Base-by-base conservation (phyloP, 2,797 vertebrate genomes). In the Pseudochirops cupreus region DNA sequence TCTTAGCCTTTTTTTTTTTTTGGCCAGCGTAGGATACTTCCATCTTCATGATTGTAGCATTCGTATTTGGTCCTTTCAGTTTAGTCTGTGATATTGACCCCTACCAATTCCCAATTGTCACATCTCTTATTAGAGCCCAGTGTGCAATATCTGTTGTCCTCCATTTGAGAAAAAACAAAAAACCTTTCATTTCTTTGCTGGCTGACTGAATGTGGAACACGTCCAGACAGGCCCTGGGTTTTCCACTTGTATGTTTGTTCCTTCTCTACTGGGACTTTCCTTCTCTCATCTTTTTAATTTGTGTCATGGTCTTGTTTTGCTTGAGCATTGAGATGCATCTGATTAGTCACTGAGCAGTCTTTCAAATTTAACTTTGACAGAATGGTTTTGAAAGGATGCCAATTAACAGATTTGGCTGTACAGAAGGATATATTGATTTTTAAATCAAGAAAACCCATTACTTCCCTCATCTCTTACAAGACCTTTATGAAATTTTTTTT, bases 321-420 rank as follows among this genome's bases (percentile, higher is more conserved):
- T 87, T 95, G 39, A 58, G 0, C 94, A 95, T 97, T 33, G 67
- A 46, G 39, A 58, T 57, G 46, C 12, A 0, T 57, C 94, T 96
- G 95, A 95, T 97, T 96, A 92, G 31, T 96, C 95, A 93, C 91
- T 5, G n/a, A 97, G 90, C 0, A 24, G 59, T 89, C 1, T 46
- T 96, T 97, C 95, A 96, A 97, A 96, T 56, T 92, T 91, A 56
- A 55, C 96, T 97, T 96, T 97, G 95, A 95, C 52, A 95, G 90
- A 97, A 59, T 7, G 14, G 6, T 95, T 97, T 98, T 97, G 95
- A 97, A 97, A 94, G n/a, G 67, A 95, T 90, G 90, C 96, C 74
- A 62, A 91, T 52, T 94, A 92, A 12, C 94, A 9, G 92, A 57
- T 97, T 92, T 58, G 94, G 92, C 62, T 95, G 13, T 92, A 95